These are phyloP conservation scores for Genyomyrus donnyi DNA, from an alignment of 2,113 vertebrate species.

Conservation along the genomic window DNA sequence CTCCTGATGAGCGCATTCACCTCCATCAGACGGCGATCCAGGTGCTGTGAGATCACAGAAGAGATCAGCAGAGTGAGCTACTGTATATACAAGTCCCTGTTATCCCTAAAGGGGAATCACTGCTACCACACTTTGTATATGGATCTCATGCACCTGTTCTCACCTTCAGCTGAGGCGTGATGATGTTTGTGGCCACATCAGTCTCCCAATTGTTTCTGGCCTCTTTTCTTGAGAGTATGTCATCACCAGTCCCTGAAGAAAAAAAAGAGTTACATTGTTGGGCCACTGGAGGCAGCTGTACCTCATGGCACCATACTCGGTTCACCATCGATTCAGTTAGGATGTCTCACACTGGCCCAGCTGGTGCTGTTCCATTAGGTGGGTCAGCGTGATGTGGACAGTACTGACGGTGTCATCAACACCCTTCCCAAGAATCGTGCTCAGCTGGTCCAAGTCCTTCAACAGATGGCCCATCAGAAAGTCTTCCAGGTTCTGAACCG, in stretches of 20 bases:
- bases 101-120: background rate
- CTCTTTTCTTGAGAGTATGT: constrained; percentile 59
- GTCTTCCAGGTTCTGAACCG: constrained; percentile 31
- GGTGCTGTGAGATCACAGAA: constrained; percentile 45
- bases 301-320: background rate
- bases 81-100: too few relatives aligned
- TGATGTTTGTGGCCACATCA: constrained; percentile 47
- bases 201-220: constrained; percentile 81
- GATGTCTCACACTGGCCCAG: constrained; percentile 56
- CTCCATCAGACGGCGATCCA: constrained; percentile 64
- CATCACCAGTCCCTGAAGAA: constrained; percentile 56
- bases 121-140: background rate
- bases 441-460: constrained; percentile 71
- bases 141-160: background rate
- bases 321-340: background rate
- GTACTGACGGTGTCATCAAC: constrained; percentile 65
- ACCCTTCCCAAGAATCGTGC: constrained; percentile 67
- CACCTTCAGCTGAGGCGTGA: constrained; percentile 70
- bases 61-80: background rate
- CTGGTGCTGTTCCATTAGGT: constrained; percentile 50
- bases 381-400: constrained; percentile 66
- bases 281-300: background rate
- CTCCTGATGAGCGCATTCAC: constrained; percentile 63
- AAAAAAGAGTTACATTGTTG: background rate
- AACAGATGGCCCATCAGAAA: constrained; percentile 72